Percentiles rank a stretch among this genome's conserved stretches.
phyloP scores from a whole-genome alignment of 2,888 invertebrate species.

The Allacma fusca region DNA sequence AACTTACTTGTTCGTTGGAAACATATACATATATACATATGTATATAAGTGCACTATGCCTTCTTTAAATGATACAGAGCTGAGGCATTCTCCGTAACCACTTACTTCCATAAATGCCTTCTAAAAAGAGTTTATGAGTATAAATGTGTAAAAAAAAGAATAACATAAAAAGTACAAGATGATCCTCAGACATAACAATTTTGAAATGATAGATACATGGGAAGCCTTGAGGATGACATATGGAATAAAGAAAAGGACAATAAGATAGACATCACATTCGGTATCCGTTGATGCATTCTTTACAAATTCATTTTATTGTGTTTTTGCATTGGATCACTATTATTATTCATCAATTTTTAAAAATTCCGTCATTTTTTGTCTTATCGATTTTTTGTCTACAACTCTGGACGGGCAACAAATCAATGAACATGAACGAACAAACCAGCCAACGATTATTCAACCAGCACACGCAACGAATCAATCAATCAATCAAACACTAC shows the following conservation, averaged over 20 bases:
- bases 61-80: too few species aligned
- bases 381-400: conserved; percentile 26
- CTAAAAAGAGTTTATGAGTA: too few species aligned
- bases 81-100: too few species aligned
- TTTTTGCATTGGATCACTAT: not conserved
- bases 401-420: conserved; percentile 42
- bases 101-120: too few species aligned
- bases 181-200: too few species aligned
- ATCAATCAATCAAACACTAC: not conserved
- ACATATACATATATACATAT: too few species aligned
- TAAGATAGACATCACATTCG: not conserved
- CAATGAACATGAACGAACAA: conserved; percentile 34
- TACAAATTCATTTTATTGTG: conserved; percentile 35
- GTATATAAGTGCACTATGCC: too few species aligned
- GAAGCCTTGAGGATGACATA: not conserved
- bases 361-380: conserved; percentile 35
- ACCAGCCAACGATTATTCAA: conserved; percentile 34
- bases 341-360: conserved; percentile 17
- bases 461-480: not conserved
- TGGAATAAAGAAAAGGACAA: not conserved
- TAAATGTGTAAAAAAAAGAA: too few species aligned
- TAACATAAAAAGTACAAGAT: too few species aligned
- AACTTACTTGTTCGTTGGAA: too few species aligned
- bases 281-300: conserved; percentile 35
- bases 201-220: not conserved